A percentile compares a stretch with the other conserved stretches of the same genome.
Conservation (phyloP, 2,797 vertebrate genomes). For the Clarias fuscus region DNA sequence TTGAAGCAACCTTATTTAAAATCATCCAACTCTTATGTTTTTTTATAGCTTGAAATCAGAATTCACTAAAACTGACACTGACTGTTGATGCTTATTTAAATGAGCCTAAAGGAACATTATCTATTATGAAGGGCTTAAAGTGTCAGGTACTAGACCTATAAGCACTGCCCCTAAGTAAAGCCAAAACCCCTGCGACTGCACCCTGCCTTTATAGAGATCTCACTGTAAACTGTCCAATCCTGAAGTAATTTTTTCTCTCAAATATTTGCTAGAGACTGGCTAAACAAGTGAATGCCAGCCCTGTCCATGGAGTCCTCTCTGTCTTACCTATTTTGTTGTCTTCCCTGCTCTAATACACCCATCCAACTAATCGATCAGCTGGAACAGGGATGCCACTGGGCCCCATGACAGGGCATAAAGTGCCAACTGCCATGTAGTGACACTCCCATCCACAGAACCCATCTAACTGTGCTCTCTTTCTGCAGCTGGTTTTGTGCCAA, state of each 20-base stretch:
- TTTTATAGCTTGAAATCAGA: background rate
- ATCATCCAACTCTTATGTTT: background rate
- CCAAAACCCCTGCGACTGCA: background rate
- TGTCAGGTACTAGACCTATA: background rate
- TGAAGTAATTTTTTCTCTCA: background rate
- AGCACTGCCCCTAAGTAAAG: background rate
- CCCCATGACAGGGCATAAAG: constrained; percentile 12
- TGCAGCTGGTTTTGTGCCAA: constrained; percentile 20
- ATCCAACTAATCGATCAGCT: constrained; percentile 16
- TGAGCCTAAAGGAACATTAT: background rate
- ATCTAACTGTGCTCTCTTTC: constrained; percentile 11
- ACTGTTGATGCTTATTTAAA: background rate
- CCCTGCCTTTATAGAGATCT: background rate
- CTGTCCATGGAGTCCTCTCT: background rate
- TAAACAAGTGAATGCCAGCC: background rate
- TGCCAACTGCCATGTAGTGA: background rate
- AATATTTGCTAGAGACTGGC: background rate
- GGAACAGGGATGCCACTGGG: constrained; percentile 9
- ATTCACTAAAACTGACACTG: background rate
- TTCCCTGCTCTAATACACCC: constrained; percentile 4
- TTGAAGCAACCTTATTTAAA: background rate
- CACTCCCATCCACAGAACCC: background rate
- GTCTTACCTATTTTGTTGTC: background rate
- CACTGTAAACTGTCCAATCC: constrained; percentile 40
- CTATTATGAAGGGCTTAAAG: background rate